These are phyloP conservation scores for Tridacna gigas DNA, from an alignment of 2,888 invertebrate species.

Conservation along the genomic window DNA sequence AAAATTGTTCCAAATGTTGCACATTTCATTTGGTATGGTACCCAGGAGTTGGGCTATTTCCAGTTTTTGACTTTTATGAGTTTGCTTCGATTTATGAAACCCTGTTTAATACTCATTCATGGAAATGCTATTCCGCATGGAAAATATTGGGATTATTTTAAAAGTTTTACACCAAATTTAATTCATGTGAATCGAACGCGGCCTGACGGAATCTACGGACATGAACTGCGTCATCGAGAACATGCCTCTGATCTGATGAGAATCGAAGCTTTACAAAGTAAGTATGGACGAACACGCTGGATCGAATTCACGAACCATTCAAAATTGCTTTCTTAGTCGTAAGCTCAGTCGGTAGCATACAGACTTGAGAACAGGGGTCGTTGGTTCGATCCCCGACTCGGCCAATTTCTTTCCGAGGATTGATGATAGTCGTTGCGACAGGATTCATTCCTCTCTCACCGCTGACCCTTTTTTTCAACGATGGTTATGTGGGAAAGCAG, in stretches of 20 bases:
- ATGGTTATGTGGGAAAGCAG: too few relatives aligned
- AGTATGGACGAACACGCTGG: background rate
- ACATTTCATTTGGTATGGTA: conserved; percentile 59
- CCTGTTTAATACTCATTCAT: conserved; percentile 70
- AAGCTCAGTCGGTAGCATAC: too few relatives aligned
- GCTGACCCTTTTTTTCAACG: too few relatives aligned
- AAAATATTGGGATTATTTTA: conserved; percentile 67
- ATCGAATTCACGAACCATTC: too few relatives aligned
- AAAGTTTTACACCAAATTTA: conserved; percentile 64
- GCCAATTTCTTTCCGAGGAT: too few relatives aligned
- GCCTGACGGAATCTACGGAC: conserved; percentile 61
- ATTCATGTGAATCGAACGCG: conserved; percentile 60
- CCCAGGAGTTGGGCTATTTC: conserved; percentile 42
- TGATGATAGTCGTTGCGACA: too few relatives aligned
- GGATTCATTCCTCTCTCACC: too few relatives aligned
- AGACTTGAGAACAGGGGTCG: too few relatives aligned
- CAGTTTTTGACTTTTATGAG: conserved; percentile 60
- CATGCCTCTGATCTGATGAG: conserved; percentile 71
- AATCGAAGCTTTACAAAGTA: conserved; percentile 66
- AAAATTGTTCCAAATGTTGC: conserved; percentile 55
- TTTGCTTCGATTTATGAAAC: conserved; percentile 58
- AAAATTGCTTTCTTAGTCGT: too few relatives aligned
- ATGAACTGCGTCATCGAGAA: conserved; percentile 56
- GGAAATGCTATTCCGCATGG: conserved; percentile 64
- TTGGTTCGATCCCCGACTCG: too few relatives aligned